Base-by-base conservation (phyloP, 2,113 vertebrate species). In the Cinclus mexicanus region DNA sequence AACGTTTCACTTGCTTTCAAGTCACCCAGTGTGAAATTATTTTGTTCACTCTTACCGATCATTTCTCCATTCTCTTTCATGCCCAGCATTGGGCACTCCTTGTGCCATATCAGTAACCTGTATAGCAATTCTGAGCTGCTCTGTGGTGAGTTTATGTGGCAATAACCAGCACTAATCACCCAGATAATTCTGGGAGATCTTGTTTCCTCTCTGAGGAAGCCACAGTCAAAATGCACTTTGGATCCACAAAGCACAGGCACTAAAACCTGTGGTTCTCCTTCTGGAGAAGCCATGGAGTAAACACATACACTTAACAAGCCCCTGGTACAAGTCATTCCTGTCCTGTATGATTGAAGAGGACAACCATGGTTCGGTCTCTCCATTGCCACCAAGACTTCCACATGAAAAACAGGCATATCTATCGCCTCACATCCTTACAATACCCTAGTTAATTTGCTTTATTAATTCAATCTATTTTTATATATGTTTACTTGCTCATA, bases 131-230 rank as follows among this genome's bases (percentile, higher is more conserved):
- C 84, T 57, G 63, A 96, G 87, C 68, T 76, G 59, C 80, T 87
- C 90, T 35, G 18, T 39, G 89, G 65, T 33, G 87, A 50, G 41
- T 74, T 92, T 42, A 28, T 65, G 67, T 52, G 72, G 94, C 95
- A 33, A 74, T 61, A 93, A 95, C 71, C 72, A 89, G 93, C 90
- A 95, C 76, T 96, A 96, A 92, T 93, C 95, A 96, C 56, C 41
- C 75, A 65, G 86, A 77, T 89, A 94, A 92, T 93, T 88, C 96
- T 88, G 52, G 82, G 6, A 95, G 90, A 83, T 95, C 89, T 92
- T 83, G 47, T 91, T 97, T 97, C 82, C 92, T 65, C 85, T 92
- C 91, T 71, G 75, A 96, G 83, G 94, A 92, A 97, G 86, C 49
- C 75, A 87, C 76, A 95, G 87, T 60, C 92, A 92, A 93, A 95